Conservation (phyloP, 2,113 vertebrate species). For the Montifringilla adamsi region DNA sequence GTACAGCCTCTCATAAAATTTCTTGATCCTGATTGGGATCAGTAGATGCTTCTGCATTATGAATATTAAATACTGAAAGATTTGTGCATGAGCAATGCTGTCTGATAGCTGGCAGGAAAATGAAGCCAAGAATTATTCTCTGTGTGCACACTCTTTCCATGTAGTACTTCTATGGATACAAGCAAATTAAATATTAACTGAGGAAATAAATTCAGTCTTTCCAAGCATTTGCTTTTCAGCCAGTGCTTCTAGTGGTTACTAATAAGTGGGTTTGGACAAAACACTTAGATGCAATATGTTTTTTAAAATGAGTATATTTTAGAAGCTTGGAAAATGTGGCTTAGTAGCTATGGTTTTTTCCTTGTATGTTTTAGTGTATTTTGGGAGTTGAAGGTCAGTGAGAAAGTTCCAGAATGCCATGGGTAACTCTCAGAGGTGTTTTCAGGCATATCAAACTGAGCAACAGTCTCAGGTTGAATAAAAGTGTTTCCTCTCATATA, state of each 20-base stretch:
- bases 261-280: neutral
- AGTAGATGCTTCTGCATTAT: neutral
- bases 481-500: neutral
- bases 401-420: neutral
- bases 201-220: neutral
- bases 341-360: neutral
- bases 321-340: neutral
- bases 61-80: neutral
- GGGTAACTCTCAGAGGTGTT: neutral
- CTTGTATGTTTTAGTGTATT: neutral
- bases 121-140: neutral
- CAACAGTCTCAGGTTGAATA: neutral
- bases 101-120: neutral
- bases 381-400: neutral
- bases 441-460: neutral
- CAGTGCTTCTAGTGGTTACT: neutral
- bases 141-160: neutral
- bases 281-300: neutral
- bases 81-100: neutral
- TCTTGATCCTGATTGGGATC: neutral
- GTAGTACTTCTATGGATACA: neutral
- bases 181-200: constrained; percentile 26
- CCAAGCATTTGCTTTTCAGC: neutral
- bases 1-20: neutral
- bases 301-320: neutral